phyloP scores from a whole-genome alignment of 1,140 invertebrate species.

The Caenorhabditis brenneri region DNA sequence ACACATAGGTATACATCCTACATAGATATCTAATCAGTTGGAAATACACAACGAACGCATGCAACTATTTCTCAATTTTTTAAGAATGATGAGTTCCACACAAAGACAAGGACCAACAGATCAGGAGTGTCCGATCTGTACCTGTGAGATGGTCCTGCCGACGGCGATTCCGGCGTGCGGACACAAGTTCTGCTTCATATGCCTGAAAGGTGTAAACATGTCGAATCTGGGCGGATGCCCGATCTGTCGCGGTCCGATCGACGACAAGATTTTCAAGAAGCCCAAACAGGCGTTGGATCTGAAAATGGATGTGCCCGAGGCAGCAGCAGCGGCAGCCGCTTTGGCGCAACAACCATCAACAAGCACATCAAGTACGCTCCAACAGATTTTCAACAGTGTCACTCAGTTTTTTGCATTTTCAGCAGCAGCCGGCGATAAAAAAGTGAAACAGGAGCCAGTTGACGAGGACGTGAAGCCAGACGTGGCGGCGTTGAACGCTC shows the following conservation, averaged over 20 bases:
- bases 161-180: constrained; percentile 12
- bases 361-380: background rate
- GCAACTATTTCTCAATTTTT: too few species aligned
- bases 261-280: constrained; percentile 24
- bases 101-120: too few species aligned
- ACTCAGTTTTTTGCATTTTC: background rate
- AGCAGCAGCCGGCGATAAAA: background rate
- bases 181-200: constrained; percentile 49
- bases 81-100: too few species aligned
- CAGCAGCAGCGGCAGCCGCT: too few species aligned
- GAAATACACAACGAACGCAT: too few species aligned
- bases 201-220: constrained; percentile 44
- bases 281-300: background rate
- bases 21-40: too few species aligned
- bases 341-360: too few species aligned
- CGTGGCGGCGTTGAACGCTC: background rate
- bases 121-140: constrained; percentile 37
- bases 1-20: background rate
- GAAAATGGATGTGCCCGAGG: background rate
- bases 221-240: constrained; percentile 17
- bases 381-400: background rate
- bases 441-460: constrained; percentile 60
- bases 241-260: constrained; percentile 24
- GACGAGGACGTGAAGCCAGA: constrained; percentile 45
- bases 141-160: constrained; percentile 27